Evolutionary conservation across 2,888 invertebrate genomes (phyloP), one percentile per base, ranked within the genome.

Genomic region (Eupithecia pulchellata): DNA sequence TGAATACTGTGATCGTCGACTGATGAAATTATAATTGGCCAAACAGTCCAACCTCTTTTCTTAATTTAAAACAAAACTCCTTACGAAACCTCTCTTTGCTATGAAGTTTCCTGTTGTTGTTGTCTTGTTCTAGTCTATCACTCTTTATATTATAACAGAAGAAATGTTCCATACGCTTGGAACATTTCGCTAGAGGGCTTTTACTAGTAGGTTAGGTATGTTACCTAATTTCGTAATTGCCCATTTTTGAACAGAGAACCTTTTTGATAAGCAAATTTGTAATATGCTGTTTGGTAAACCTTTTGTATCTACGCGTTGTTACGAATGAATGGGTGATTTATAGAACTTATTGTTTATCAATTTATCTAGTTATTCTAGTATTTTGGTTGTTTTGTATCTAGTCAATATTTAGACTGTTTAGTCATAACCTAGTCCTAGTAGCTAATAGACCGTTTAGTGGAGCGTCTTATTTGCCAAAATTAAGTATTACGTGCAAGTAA

Each of bases 321-420:
- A 34, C 30, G 52, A 67, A 60, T 55, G 57, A 67, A 60, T 55
- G 34, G 57, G 34, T 29, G 57, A 29, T 29, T 55, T 57, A 29
- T 57, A 29, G 17, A 17, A 25, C 11, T 9, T 20, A 60, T 58
- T 32, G 34, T 61, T 61, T 34, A 61, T 57, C 57, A 29, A 57
- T 29, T 52, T 60, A 61, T n/a, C 42, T 70, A 70, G 70, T 66
- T 42, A 63, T 32, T 66, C 29, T 47, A 55, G 62, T 57, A 9
- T 62, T 66, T 61, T 55, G 2, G 58, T 69, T 66, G 62, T 81
- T 81, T 85, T 81, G 73, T 70, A 52, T 39, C 70, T 71, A 67
- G 67, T 71, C 67, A 71, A 67, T 66, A 34, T 64, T 42, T 66
- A 70, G 63, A n/a, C 32, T 29, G 57, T 63, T 32, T 47, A n/a